Evolutionary conservation across 2,888 invertebrate genomes (phyloP).

Genomic region (Netelia fuscicornis): DNA sequence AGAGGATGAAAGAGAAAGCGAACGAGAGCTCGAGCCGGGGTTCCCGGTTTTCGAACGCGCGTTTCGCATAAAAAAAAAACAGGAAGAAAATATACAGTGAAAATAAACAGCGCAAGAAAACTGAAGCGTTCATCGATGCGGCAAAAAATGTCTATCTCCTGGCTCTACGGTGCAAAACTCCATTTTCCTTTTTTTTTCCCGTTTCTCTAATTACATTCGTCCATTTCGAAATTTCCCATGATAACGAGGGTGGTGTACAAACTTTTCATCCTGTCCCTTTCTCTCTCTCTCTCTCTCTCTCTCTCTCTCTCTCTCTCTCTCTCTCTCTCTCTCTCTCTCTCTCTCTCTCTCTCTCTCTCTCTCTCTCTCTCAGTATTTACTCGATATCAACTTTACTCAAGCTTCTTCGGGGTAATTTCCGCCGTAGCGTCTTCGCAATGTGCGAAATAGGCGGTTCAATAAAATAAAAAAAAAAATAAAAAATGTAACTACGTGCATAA

Average conservation of each 20-base stretch:
- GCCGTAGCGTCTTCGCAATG: background rate
- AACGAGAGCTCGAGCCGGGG: constrained; percentile 10
- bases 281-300: background rate
- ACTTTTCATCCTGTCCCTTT: background rate
- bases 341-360: background rate
- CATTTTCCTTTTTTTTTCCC: no score
- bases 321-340: background rate
- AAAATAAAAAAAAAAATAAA: background rate
- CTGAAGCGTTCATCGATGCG: constrained; percentile 28
- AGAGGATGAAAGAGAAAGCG: constrained; percentile 7
- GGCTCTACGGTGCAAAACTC: background rate
- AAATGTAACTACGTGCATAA: background rate
- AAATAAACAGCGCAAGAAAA: constrained; percentile 18
- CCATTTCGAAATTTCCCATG: constrained; percentile 9
- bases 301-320: background rate
- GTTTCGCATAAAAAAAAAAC: constrained; percentile 25
- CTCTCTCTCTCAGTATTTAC: background rate
- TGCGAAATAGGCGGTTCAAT: background rate
- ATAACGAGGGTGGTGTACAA: background rate
- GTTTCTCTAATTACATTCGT: background rate
- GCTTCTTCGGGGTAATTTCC: background rate
- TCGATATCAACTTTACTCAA: background rate
- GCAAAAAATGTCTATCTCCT: constrained; percentile 32
- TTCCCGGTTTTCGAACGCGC: constrained; percentile 46
- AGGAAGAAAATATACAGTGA: background rate